A percentile compares a stretch with the other conserved stretches of the same genome.
These are phyloP conservation scores for Pomatorhinus ruficollis DNA, from an alignment of 2,113 vertebrate species.

Conservation along the genomic window DNA sequence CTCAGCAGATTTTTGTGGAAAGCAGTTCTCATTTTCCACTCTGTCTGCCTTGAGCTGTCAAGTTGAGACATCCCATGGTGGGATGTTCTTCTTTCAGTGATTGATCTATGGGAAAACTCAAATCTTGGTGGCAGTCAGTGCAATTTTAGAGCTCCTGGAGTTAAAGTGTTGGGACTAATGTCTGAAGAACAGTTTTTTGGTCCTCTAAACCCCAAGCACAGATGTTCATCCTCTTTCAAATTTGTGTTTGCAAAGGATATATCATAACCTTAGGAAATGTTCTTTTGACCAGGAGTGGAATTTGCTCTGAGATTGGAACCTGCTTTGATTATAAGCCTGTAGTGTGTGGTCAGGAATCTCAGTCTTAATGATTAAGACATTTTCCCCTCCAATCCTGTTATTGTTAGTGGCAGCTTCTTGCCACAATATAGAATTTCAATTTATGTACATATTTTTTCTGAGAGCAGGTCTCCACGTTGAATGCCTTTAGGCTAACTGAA, in stretches of 20 bases:
- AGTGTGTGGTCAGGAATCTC: background rate
- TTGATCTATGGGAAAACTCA: background rate
- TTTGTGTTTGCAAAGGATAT: background rate
- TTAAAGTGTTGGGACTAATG: background rate
- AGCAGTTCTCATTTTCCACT: background rate
- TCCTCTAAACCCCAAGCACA: background rate
- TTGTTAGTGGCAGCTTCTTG: background rate
- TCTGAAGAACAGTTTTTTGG: background rate
- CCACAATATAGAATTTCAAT: background rate
- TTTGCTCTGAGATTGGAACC: background rate
- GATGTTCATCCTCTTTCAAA: background rate
- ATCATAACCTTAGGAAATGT: background rate
- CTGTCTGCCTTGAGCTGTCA: background rate
- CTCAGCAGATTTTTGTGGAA: background rate
- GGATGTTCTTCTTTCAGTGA: background rate
- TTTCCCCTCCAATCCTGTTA: background rate
- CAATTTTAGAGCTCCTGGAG: background rate
- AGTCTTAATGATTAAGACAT: background rate
- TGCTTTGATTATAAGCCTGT: background rate
- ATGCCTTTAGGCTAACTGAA: background rate
- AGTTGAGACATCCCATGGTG: accelerated
- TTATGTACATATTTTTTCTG: background rate
- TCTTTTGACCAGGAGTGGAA: background rate
- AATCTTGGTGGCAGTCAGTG: background rate
- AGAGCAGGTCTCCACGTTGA: background rate